Base-by-base conservation (phyloP, 2,113 vertebrate genomes). In the Neotoma lepida region DNA sequence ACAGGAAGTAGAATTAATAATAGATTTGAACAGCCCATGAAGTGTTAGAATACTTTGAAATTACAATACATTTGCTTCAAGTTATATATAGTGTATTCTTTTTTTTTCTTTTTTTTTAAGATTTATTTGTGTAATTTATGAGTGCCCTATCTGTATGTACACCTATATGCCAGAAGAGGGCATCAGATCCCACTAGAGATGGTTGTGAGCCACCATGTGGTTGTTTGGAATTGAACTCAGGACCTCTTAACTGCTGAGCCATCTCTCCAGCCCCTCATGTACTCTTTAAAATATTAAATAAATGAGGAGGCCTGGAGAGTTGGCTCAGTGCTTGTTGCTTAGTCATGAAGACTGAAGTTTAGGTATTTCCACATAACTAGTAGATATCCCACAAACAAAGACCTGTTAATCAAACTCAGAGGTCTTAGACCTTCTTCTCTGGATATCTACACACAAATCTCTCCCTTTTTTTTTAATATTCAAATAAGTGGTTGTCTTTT, bases 11-110 rank as follows among this genome's bases (percentile, higher is more conserved):
- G 20, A 17, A 86, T 66, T 87, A 63, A 81, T 78, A 78, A 73
- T 68, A 88, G 39, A 91, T 78, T 26, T 74, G 22, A 86, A 80
- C 14, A 88, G 4, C 13, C 46, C 10, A 68, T 33, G 41, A 49
- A 82, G 10, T 80, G 33, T 92, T 63, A 96, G 63, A 90, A 61
- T 94, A 68, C 74, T 95, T 95, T 54, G 14, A 84, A 91, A 46
- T 90, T 74, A 93, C 81, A 26, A n/a, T 86, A 54, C 4, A 94
- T 78, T 91, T 90, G 44, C 13, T 86, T 95, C 64, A 63, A 86
- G 61, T 86, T 85, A 63, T 22, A 26, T 46, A 80, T 5, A 66
- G 9, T 66, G 30, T 0, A n/a, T 6, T 78, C 22, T 71, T 35
- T 71, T 71, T 39, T 9, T n/a, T n/a, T n/a, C n/a, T 58, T 58